phyloP scores from a whole-genome alignment of 2,113 vertebrate genomes.

The Petaurus breviceps region DNA sequence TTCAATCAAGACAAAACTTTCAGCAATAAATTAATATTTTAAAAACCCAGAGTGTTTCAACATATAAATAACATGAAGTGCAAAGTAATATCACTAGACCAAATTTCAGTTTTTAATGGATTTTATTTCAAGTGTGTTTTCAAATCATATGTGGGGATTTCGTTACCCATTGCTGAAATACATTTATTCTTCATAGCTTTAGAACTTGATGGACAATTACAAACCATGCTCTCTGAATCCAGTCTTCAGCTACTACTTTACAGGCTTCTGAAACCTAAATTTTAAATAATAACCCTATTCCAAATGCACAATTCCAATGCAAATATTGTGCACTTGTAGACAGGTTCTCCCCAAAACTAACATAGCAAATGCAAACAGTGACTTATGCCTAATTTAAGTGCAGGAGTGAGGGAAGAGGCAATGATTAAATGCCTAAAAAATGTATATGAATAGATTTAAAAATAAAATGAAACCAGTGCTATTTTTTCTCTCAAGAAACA shows the following conservation, averaged over 20 bases:
- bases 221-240: constrained; percentile 55
- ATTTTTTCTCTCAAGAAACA: constrained; percentile 49
- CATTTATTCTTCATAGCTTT: constrained; percentile 52
- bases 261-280: constrained; percentile 45
- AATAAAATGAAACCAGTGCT: constrained; percentile 63
- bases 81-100: constrained; percentile 75
- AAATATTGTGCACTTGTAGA: constrained; percentile 27
- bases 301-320: constrained; percentile 35
- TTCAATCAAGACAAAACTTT: constrained; percentile 44
- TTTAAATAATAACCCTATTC: constrained; percentile 13
- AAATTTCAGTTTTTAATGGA: constrained; percentile 66
- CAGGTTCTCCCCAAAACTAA: constrained; percentile 49
- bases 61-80: constrained; percentile 54
- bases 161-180: constrained; percentile 59
- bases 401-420: constrained; percentile 50
- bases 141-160: constrained; percentile 66
- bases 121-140: constrained; percentile 76
- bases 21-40: constrained; percentile 72
- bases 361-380: constrained; percentile 51
- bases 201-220: constrained; percentile 59
- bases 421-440: constrained; percentile 51
- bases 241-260: constrained; percentile 30
- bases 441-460: constrained; percentile 55
- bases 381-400: constrained; percentile 40
- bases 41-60: constrained; percentile 49